These are phyloP conservation scores for Graphium colonna DNA, from an alignment of 2,888 invertebrate genomes.

Conservation along the genomic window DNA sequence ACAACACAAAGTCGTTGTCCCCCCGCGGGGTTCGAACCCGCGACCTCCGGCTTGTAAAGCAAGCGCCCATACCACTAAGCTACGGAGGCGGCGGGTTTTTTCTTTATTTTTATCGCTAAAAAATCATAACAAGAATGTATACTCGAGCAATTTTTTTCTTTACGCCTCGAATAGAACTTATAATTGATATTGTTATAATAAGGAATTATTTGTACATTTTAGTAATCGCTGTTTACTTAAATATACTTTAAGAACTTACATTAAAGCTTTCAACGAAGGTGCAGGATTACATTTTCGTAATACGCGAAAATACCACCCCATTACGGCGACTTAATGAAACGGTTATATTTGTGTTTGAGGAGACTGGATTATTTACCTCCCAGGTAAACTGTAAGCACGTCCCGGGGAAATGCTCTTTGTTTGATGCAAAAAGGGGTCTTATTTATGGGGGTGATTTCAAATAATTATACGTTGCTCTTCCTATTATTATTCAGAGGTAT, in stretches of 20 bases:
- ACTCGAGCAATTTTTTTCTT: too few species aligned
- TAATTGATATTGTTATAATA: too few species aligned
- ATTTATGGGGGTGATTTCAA: conserved; percentile 54
- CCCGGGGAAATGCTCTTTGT: conserved; percentile 30
- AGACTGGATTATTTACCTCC: conserved; percentile 15
- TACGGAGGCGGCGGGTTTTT: too few species aligned
- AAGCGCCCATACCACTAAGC: too few species aligned
- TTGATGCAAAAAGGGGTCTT: conserved; percentile 39
- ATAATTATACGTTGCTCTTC: conserved; percentile 62
- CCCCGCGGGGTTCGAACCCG: too few species aligned
- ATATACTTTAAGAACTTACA: background rate
- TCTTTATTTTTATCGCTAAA: too few species aligned
- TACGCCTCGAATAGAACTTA: too few species aligned
- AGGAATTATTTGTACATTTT: too few species aligned
- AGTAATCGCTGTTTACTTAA: too few species aligned
- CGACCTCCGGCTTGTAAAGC: too few species aligned
- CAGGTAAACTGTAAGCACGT: conserved; percentile 20
- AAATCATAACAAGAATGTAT: too few species aligned
- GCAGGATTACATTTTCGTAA: background rate
- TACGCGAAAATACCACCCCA: conserved; percentile 1
- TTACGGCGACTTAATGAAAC: conserved; percentile 14
- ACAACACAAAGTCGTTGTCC: too few species aligned
- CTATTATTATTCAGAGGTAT: conserved; percentile 55
- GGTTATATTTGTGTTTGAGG: conserved; percentile 8
- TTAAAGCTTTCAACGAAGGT: background rate